Evolutionary conservation across 2,113 vertebrate species (phyloP).

Genomic region (Taurulus bubalis): DNA sequence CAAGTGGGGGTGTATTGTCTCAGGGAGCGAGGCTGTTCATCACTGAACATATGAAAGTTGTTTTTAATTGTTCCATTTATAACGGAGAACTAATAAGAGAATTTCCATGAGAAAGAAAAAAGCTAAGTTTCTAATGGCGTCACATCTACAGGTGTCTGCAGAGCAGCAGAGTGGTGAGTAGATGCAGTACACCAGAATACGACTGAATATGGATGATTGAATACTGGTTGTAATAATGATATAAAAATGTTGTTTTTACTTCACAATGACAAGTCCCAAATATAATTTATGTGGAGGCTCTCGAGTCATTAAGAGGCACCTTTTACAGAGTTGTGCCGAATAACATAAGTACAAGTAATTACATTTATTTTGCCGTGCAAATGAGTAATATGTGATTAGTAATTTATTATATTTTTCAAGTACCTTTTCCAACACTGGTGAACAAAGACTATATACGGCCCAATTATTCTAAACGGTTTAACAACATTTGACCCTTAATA

Average conservation of each 20-base stretch:
- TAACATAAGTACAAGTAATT: neutral
- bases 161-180: conserved; percentile 1
- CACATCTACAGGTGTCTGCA: conserved; percentile 14
- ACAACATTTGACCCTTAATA: too few relatives aligned
- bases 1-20: conserved; percentile 30
- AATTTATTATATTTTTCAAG: neutral
- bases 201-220: neutral
- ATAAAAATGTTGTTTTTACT: neutral
- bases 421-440: neutral
- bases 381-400: neutral
- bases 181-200: neutral
- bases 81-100: neutral
- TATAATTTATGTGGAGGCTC: neutral
- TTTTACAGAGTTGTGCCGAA: neutral
- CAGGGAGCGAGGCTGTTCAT: conserved; percentile 1
- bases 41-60: neutral
- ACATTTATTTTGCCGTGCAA: neutral
- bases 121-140: neutral
- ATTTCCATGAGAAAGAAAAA: conserved; percentile 27
- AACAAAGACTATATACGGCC: too few relatives aligned
- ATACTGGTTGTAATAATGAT: neutral
- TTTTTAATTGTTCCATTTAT: conserved; percentile 31
- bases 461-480: too few relatives aligned
- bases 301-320: neutral
- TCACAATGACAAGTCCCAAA: neutral